Evolutionary conservation across 1,140 invertebrate genomes (phyloP).

Genomic region (Meloidogyne hapla): DNA sequence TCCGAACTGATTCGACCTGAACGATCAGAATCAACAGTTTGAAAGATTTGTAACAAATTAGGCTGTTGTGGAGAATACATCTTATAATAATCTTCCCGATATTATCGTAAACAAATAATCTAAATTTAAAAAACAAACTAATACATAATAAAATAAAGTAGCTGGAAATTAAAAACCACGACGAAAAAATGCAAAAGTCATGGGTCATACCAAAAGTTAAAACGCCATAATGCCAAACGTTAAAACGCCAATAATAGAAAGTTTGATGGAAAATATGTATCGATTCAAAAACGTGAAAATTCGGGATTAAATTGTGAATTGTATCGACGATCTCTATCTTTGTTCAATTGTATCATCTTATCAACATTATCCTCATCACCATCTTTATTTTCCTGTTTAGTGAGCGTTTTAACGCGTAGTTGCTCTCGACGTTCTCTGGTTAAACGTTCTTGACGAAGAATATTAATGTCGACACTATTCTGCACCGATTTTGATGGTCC

Average conservation of each 20-base stretch:
- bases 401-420: slow-evolving; percentile 46
- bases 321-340: slow-evolving; percentile 71
- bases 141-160: too few relatives aligned
- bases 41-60: slow-evolving; percentile 32
- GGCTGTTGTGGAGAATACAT: slow-evolving; percentile 23
- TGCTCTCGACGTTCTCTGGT: slow-evolving; percentile 71
- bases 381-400: slow-evolving; percentile 23
- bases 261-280: too few relatives aligned
- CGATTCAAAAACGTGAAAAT: slow-evolving; percentile 71
- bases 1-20: slow-evolving; percentile 38
- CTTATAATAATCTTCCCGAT: not conserved
- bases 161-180: too few relatives aligned
- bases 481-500: not conserved
- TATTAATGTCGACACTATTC: slow-evolving; percentile 67
- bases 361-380: slow-evolving; percentile 64
- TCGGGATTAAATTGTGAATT: slow-evolving; percentile 90
- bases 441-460: slow-evolving; percentile 70
- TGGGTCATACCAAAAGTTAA: too few relatives aligned
- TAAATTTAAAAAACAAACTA: too few relatives aligned
- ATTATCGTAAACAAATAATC: too few relatives aligned
- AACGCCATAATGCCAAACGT: too few relatives aligned
- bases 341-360: slow-evolving; percentile 27
- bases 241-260: too few relatives aligned
- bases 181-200: too few relatives aligned
- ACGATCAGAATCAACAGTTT: slow-evolving; percentile 34